Evolutionary conservation across 2,113 vertebrate species (phyloP).

Genomic region (Perca fluviatilis): DNA sequence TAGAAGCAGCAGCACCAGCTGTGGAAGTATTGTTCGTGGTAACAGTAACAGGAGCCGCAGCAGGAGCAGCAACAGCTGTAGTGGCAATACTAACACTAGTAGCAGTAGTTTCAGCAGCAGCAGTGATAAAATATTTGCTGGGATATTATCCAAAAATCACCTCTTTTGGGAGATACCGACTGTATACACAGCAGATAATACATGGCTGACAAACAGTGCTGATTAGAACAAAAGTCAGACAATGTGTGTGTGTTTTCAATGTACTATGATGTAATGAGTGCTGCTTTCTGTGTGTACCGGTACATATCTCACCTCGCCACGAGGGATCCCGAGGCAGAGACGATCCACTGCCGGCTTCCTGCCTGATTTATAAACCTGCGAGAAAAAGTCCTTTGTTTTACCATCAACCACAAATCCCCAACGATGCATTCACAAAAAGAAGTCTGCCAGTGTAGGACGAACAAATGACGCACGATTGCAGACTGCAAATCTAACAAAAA

Average conservation of each 20-base stretch:
- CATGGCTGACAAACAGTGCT: neutral
- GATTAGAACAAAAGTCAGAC: neutral
- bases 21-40: neutral
- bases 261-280: neutral
- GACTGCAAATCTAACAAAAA: neutral
- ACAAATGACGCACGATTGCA: neutral
- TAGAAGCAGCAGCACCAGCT: neutral
- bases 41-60: no score
- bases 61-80: neutral
- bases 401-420: neutral
- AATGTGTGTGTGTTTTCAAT: neutral
- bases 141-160: neutral
- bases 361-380: constrained; percentile 83
- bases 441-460: neutral
- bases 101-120: neutral
- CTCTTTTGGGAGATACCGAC: constrained; percentile 3
- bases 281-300: neutral
- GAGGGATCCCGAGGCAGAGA: constrained; percentile 86
- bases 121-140: neutral
- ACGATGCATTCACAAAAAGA: fast-evolving
- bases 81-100: neutral
- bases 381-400: constrained; percentile 1
- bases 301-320: constrained; percentile 79
- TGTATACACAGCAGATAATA: neutral
- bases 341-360: constrained; percentile 84